Percentiles rank a stretch among this genome's conserved stretches.
Conservation (phyloP, 1,140 invertebrate genomes). For the Leucophenga varia region DNA sequence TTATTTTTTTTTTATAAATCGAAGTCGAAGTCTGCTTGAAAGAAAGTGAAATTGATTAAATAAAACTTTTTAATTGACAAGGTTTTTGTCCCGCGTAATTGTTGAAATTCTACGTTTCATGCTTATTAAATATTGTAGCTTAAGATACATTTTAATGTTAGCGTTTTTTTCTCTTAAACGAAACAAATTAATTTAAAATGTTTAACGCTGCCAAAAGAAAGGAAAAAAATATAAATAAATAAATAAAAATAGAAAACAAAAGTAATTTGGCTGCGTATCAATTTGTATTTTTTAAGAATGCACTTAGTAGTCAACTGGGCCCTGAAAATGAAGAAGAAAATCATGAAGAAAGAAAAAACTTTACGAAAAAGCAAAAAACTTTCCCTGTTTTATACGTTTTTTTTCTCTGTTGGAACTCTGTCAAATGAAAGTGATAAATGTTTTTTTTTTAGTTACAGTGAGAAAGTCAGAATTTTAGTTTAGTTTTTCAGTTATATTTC, state of each 20-base stretch:
- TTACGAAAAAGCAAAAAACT: not conserved
- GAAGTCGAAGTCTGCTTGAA: slow-evolving; percentile 10
- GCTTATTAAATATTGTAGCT: slow-evolving; percentile 13
- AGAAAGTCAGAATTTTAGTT: slow-evolving; percentile 40
- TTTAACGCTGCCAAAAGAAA: too few relatives aligned
- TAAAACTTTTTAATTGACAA: too few relatives aligned
- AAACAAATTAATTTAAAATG: too few relatives aligned
- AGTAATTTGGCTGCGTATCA: slow-evolving; percentile 10
- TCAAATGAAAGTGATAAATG: slow-evolving; percentile 42
- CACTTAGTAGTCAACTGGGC: not conserved
- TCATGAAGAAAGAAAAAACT: not conserved
- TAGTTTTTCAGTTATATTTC: slow-evolving; percentile 20
- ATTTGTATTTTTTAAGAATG: slow-evolving; percentile 1
- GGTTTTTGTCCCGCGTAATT: too few relatives aligned
- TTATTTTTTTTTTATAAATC: slow-evolving; percentile 10
- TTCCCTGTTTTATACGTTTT: slow-evolving; percentile 2
- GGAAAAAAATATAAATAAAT: too few relatives aligned
- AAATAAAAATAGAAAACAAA: too few relatives aligned
- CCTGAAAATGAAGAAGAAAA: too few relatives aligned
- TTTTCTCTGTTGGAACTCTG: slow-evolving; percentile 27
- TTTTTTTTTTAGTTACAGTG: slow-evolving; percentile 16
- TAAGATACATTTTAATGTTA: slow-evolving; percentile 5
- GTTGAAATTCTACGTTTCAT: not conserved
- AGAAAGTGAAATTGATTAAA: slow-evolving; percentile 54
- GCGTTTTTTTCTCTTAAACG: slow-evolving; percentile 1